These are phyloP conservation scores for Caenorhabditis macrosperma DNA, from an alignment of 2,888 invertebrate genomes.

Conservation along the genomic window DNA sequence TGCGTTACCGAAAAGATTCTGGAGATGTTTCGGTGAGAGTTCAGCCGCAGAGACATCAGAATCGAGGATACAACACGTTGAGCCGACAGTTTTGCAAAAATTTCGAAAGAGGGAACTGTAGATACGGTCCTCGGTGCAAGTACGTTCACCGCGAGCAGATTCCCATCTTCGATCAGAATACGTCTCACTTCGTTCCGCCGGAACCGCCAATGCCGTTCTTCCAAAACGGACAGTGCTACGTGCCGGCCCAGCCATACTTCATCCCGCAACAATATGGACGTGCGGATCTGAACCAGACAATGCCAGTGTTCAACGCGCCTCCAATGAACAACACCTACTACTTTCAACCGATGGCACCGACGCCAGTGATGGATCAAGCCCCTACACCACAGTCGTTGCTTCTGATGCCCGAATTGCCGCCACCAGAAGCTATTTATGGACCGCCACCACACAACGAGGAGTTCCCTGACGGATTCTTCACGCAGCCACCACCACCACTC, in stretches of 20 bases:
- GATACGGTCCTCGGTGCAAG: constrained; percentile 33
- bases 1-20: neutral
- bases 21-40: neutral
- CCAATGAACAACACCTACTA: neutral
- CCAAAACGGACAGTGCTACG: constrained; percentile 8
- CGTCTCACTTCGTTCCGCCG: neutral
- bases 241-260: constrained; percentile 3
- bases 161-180: constrained; percentile 2
- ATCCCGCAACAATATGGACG: neutral
- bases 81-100: constrained; percentile 23
- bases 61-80: neutral
- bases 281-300: constrained; percentile 5
- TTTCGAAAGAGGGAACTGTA: constrained; percentile 38
- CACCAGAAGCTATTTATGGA: neutral
- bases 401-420: constrained; percentile 4
- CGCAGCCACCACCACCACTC: constrained; percentile 13
- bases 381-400: constrained; percentile 1
- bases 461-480: constrained; percentile 20
- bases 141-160: constrained; percentile 22
- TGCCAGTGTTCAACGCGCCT: constrained; percentile 14
- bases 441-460: neutral
- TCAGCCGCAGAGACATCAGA: neutral
- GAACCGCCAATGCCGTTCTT: neutral
- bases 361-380: constrained; percentile 29
- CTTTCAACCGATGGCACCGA: constrained; percentile 6